Evolutionary conservation across 2,888 invertebrate species (phyloP).

Genomic region (Leucania comma): DNA sequence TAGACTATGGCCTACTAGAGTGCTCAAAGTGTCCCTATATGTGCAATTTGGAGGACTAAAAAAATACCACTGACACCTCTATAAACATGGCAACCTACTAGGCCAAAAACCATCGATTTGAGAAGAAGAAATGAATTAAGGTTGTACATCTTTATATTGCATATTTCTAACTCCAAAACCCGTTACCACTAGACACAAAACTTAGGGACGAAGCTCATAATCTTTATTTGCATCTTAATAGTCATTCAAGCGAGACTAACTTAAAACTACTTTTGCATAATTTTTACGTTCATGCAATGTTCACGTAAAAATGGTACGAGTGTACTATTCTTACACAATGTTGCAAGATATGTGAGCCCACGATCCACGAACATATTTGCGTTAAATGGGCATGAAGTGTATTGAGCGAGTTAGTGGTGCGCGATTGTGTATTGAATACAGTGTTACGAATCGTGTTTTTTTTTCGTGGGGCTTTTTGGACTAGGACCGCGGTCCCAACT

Average conservation of each 20-base stretch:
- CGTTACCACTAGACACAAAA: conserved; percentile 59
- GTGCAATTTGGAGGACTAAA: too few relatives aligned
- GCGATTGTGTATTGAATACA: conserved; percentile 38
- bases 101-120: too few relatives aligned
- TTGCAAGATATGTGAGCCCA: conserved; percentile 41
- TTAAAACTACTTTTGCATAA: conserved; percentile 67
- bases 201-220: conserved; percentile 56
- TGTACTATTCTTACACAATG: conserved; percentile 47
- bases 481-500: too few relatives aligned
- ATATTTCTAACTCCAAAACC: conserved; percentile 27
- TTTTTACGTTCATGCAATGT: conserved; percentile 55
- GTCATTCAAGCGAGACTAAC: conserved; percentile 61
- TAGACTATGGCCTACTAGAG: too few relatives aligned
- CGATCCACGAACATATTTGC: conserved; percentile 38
- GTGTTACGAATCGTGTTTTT: conserved; percentile 21
- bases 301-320: conserved; percentile 43
- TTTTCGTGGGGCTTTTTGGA: not conserved
- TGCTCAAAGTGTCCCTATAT: too few relatives aligned
- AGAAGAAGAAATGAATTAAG: not conserved
- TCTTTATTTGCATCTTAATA: conserved; percentile 75
- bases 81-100: too few relatives aligned
- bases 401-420: conserved; percentile 39
- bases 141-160: conserved; percentile 29
- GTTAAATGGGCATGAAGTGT: conserved; percentile 51
- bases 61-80: too few relatives aligned